phyloP scores from a whole-genome alignment of 2,888 invertebrate genomes.

The Mythimna vitellina region DNA sequence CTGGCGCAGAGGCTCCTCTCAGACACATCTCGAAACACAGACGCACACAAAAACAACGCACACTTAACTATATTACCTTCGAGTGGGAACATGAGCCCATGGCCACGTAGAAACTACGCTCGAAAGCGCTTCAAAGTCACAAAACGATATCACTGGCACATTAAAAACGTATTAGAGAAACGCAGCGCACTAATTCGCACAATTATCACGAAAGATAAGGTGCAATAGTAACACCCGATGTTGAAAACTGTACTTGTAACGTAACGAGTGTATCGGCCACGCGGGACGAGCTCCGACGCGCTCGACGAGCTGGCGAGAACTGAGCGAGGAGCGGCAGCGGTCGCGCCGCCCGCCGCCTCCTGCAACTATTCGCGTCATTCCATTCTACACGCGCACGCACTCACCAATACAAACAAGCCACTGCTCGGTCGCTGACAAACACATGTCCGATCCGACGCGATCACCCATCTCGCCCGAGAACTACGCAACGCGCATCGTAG shows the following conservation, averaged over 20 bases:
- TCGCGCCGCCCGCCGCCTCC: conserved; percentile 74
- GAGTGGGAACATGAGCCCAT: conserved; percentile 85
- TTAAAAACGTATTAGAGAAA: conserved; percentile 69
- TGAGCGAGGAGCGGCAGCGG: conserved; percentile 74
- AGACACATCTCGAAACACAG: conserved; percentile 77
- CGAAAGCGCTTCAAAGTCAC: conserved; percentile 79
- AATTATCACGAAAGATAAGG: conserved; percentile 85
- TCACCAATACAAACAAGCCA: conserved; percentile 85
- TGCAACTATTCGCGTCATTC: conserved; percentile 88
- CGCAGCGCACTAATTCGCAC: conserved; percentile 83
- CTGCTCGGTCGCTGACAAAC: conserved; percentile 77
- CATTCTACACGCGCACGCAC: conserved; percentile 86
- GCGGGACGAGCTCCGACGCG: conserved; percentile 84
- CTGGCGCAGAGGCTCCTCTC: conserved; percentile 79
- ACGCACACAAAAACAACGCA: conserved; percentile 77
- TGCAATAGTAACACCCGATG: conserved; percentile 79
- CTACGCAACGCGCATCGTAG: conserved; percentile 66
- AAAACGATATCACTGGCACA: conserved; percentile 76
- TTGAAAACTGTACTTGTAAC: conserved; percentile 72
- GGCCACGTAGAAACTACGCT: conserved; percentile 85
- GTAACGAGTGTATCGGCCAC: conserved; percentile 81
- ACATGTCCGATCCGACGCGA: conserved; percentile 74
- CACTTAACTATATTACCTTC: conserved; percentile 86
- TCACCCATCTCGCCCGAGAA: conserved; percentile 69
- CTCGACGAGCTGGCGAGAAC: conserved; percentile 81